Evolutionary conservation across 2,113 vertebrate genomes (phyloP).

Genomic region (Ceyx margarethae): DNA sequence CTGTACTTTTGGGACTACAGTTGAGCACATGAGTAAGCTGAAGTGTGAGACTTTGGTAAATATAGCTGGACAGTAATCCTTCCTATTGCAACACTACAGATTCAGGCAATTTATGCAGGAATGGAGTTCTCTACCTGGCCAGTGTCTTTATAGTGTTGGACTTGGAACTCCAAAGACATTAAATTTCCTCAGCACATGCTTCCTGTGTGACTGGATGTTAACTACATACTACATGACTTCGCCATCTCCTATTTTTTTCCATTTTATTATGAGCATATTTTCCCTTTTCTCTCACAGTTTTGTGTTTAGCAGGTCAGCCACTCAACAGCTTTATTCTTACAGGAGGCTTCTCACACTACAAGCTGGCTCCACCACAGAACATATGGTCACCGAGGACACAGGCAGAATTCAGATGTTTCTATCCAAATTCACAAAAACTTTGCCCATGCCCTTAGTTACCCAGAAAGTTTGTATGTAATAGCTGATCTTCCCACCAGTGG

Average conservation of each 20-base stretch:
- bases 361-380: neutral
- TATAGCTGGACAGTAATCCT: neutral
- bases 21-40: neutral
- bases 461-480: neutral
- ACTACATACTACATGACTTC: neutral
- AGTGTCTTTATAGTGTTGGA: neutral
- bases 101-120: neutral
- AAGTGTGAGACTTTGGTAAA: conserved; percentile 6
- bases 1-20: neutral
- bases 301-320: neutral
- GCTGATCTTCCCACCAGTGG: neutral
- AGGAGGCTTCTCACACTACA: neutral
- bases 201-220: neutral
- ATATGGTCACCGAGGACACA: neutral
- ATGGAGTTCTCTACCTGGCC: neutral
- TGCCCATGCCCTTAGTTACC: neutral
- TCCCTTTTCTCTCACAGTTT: neutral
- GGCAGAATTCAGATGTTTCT: neutral
- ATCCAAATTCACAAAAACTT: neutral
- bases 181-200: neutral
- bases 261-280: neutral
- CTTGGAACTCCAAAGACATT: neutral
- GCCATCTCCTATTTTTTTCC: neutral
- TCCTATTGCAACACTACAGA: neutral
- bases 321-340: neutral